A percentile compares a stretch with the other conserved stretches of the same genome.
These are phyloP conservation scores for Manduca sexta DNA, from an alignment of 1,140 invertebrate species.

Conservation along the genomic window DNA sequence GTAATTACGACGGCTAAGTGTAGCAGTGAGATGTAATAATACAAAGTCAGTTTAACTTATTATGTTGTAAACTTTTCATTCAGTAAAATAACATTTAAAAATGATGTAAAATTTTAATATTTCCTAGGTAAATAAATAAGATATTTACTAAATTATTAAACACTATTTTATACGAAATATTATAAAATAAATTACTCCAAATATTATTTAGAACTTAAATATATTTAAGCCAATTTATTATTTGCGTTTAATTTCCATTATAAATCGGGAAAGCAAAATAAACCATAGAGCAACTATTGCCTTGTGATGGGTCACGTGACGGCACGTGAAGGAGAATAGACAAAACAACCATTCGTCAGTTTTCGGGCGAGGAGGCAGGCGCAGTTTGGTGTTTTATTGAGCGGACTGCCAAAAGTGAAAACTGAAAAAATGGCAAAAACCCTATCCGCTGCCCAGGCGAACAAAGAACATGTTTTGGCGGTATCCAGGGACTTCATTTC, in stretches of 20 bases:
- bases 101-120: too few species aligned
- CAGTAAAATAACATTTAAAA: too few species aligned
- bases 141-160: too few species aligned
- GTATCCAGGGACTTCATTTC: constrained; percentile 97
- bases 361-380: constrained; percentile 68
- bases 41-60: too few species aligned
- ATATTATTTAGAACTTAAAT: too few species aligned
- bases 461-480: constrained; percentile 89
- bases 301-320: constrained; percentile 73
- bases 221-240: too few species aligned
- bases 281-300: constrained; percentile 27
- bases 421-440: constrained; percentile 53
- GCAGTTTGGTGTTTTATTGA: constrained; percentile 57
- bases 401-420: constrained; percentile 48
- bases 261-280: background rate
- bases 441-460: constrained; percentile 42
- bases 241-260: background rate
- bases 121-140: too few species aligned
- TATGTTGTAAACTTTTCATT: too few species aligned
- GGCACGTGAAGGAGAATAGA: constrained; percentile 73
- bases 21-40: too few species aligned
- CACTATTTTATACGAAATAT: too few species aligned
- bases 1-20: too few species aligned
- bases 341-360: constrained; percentile 70
- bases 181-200: too few species aligned